Base-by-base conservation (phyloP, 2,888 invertebrate species). In the Lithophane socia region DNA sequence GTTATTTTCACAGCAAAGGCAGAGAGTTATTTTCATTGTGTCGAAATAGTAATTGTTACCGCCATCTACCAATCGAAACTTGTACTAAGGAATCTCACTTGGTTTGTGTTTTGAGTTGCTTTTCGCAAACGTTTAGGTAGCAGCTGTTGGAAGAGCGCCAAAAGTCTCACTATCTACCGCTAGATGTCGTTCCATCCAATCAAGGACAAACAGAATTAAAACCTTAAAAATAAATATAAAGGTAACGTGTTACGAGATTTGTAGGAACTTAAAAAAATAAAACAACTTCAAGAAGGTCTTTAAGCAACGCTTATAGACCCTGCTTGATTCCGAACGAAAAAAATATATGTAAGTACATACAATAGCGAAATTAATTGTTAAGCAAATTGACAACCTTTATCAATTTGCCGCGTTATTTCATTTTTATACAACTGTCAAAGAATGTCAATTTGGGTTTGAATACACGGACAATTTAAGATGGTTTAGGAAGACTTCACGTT, bases 141-240 rank as follows among this genome's bases (percentile, higher is more conserved):
- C 18, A n/a, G 3, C 0, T 10, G 1, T 54, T 61, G 2, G 3
- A 16, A 29, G 0, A 16, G 21, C 18, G 3, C 1, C 0, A 56
- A 9, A 0, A 75, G 84, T 84, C 37, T 21, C 2, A 24, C 10
- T 5, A 52, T 18, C 2, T n/a, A 12, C 37, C 69, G 24, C 47
- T 70, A 84, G 83, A 78, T 81, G 83, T 24, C 81, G 3, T 18
- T 21, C 9, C 0, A 37, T 13, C 1, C 18, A 75, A 44, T 24
- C 2, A 56, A 12, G 3, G 3, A 42, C 0, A 3, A 42, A 3
- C 1, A 1, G 29, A 29, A 1, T 29, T 1, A 29, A 29, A 29
- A 29, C 29, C 1, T 29, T 8, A 37, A 37, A 37, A 24, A 24
- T 24, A 58, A 58, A 56, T 56, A n/a, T 21, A 52, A 52, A 52